Evolutionary conservation across 2,797 vertebrate species (phyloP), one percentile per base, ranked within the genome.

Genomic region (Microctenopoma steveboyesi): DNA sequence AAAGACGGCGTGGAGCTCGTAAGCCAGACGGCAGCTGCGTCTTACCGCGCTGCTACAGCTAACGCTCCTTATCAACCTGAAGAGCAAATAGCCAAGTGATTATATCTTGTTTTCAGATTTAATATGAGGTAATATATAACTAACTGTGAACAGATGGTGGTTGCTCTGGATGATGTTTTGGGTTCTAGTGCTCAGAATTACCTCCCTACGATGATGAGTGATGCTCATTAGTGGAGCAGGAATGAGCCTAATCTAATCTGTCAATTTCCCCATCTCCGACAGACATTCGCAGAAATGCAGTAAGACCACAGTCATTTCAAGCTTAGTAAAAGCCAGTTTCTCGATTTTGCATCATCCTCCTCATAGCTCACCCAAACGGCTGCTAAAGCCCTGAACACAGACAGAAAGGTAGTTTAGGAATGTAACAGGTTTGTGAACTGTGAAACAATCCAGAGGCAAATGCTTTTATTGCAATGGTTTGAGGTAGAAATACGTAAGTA

Each of bases 91-190:
- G 39, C 15, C 14, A 50, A 40, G 39, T 40, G 48, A 72, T 71
- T 51, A 60, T 39, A 16, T 4, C 42, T 59, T 46, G 54, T 72
- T 82, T 78, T 67, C 18, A 30, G 14, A 52, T 73, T 59, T 53
- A 72, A 43, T 50, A 66, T 53, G 45, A 67, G 40, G 30, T 74
- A 40, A 78, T 73, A 69, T 22, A 15, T 8, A 16, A 22, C 40
- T 40, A 54, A 62, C 7, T 18, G 3, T 35, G 30, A 68, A 82
- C 79, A 84, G 62, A 79, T 84, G 60, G 69, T 63, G 0, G 13
- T 52, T 61, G 48, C 69, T 76, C 74, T 74, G 57, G 57, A 67
- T 48, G 72, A 72, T 7, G 28, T 30, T 30, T 40, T 72, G 43
- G 9, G 60, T 13, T 68, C n/a, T 12, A 28, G n/a, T 54, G 57